phyloP scores from a whole-genome alignment of 2,797 vertebrate genomes.

The Fistularia tabacaria region DNA sequence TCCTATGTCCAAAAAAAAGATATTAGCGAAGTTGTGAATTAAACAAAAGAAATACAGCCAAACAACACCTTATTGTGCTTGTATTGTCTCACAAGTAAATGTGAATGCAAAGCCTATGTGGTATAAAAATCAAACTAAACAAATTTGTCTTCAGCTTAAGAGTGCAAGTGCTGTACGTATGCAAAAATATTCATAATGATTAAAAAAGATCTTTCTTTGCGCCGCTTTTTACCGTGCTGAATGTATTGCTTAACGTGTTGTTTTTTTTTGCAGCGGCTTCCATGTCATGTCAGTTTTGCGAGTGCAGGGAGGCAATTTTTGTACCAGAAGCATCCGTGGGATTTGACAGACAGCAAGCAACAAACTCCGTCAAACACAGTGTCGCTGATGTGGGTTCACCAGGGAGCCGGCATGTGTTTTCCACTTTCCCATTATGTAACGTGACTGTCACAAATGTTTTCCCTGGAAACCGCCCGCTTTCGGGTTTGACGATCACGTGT shows the following conservation, averaged over 20 bases:
- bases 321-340: conserved; percentile 13
- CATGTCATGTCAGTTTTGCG: conserved; percentile 1
- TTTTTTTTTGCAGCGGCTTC: too few relatives aligned
- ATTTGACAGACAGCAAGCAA: conserved; percentile 3
- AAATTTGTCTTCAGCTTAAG: too few relatives aligned
- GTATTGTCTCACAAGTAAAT: conserved; percentile 4
- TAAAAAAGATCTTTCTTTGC: too few relatives aligned
- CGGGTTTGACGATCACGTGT: too few relatives aligned
- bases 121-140: too few relatives aligned
- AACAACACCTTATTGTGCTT: conserved; percentile 32
- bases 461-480: too few relatives aligned
- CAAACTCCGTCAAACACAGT: not conserved
- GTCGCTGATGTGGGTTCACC: conserved; percentile 3
- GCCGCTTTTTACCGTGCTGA: too few relatives aligned
- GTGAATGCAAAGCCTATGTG: not conserved
- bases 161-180: too few relatives aligned
- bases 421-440: conserved; percentile 33
- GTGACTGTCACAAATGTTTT: conserved; percentile 1
- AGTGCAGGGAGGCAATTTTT: conserved; percentile 25
- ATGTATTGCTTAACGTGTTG: too few relatives aligned
- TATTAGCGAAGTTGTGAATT: not conserved
- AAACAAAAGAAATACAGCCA: conserved; percentile 15
- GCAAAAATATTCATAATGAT: too few relatives aligned
- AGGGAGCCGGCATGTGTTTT: conserved; percentile 12
- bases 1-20: too few relatives aligned